A percentile compares a stretch with the other conserved stretches of the same genome.
Conservation (phyloP, 2,888 invertebrate species). For the Lobophora halterata region DNA sequence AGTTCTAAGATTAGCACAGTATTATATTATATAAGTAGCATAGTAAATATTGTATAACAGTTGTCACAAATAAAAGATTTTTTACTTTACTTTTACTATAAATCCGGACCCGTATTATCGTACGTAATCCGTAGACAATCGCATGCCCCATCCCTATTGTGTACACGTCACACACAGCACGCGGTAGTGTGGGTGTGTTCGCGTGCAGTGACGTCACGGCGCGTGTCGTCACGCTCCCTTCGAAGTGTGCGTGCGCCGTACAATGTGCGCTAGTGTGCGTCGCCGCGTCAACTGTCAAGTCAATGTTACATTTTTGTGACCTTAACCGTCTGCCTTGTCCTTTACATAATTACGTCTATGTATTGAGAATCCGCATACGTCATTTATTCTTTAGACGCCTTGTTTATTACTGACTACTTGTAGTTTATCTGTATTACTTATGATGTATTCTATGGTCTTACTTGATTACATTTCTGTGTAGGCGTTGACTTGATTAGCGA, state of each 20-base stretch:
- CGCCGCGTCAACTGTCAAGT: slow-evolving; percentile 53
- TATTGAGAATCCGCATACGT: slow-evolving; percentile 22
- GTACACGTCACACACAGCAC: slow-evolving; percentile 59
- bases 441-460: background rate
- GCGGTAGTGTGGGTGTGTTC: slow-evolving; percentile 74
- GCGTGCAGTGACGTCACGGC: slow-evolving; percentile 73
- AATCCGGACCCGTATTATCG: slow-evolving; percentile 5
- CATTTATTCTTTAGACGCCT: slow-evolving; percentile 10
- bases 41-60: too few species aligned
- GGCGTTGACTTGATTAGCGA: too few species aligned
- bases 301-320: slow-evolving; percentile 80
- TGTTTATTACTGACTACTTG: background rate
- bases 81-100: too few species aligned
- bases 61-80: too few species aligned
- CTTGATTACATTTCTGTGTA: too few species aligned
- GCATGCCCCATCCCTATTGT: slow-evolving; percentile 27
- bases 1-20: too few species aligned
- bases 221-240: slow-evolving; percentile 52
- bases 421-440: background rate
- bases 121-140: slow-evolving; percentile 6
- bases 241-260: slow-evolving; percentile 44
- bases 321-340: slow-evolving; percentile 73
- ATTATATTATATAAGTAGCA: too few species aligned
- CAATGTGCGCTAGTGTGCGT: slow-evolving; percentile 42
- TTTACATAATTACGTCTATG: slow-evolving; percentile 47